Percentiles rank a stretch among this genome's conserved stretches.
Conservation (phyloP, 2,888 invertebrate genomes). For the Pollenia griseotomentosa region DNA sequence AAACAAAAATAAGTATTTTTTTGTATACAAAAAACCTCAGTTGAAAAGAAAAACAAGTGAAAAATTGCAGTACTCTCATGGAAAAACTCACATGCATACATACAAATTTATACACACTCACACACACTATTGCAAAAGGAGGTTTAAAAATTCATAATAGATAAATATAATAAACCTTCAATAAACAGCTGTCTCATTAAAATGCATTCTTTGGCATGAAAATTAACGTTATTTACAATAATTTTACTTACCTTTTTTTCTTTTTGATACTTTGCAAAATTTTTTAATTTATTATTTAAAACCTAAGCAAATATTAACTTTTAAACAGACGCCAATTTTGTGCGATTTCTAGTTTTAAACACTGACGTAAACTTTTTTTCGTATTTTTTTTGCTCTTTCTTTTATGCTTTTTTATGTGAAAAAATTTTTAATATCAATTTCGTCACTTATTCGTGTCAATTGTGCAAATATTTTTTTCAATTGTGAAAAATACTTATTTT, state of each 20-base stretch:
- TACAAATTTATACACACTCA: background rate
- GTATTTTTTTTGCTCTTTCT: conserved; percentile 16
- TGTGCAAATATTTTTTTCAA: conserved; percentile 49
- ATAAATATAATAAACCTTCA: conserved; percentile 34
- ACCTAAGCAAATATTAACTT: background rate
- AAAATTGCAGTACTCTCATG: conserved; percentile 35
- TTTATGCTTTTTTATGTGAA: conserved; percentile 47
- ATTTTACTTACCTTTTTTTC: conserved; percentile 52
- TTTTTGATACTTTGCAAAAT: conserved; percentile 13
- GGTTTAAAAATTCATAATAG: background rate
- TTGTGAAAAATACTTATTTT: background rate
- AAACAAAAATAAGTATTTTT: background rate
- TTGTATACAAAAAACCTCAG: background rate
- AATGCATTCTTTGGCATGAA: conserved; percentile 24
- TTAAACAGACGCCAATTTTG: background rate
- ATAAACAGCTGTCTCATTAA: conserved; percentile 63
- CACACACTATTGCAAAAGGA: background rate
- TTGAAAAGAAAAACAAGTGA: conserved; percentile 21
- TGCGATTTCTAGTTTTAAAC: conserved; percentile 35
- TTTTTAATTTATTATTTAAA: background rate
- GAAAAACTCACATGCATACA: background rate
- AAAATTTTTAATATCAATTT: conserved; percentile 52
- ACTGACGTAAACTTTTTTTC: conserved; percentile 58
- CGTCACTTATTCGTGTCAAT: conserved; percentile 61
- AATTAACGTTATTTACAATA: background rate